phyloP scores from a whole-genome alignment of 2,888 invertebrate species.

The Andrena fulva region DNA sequence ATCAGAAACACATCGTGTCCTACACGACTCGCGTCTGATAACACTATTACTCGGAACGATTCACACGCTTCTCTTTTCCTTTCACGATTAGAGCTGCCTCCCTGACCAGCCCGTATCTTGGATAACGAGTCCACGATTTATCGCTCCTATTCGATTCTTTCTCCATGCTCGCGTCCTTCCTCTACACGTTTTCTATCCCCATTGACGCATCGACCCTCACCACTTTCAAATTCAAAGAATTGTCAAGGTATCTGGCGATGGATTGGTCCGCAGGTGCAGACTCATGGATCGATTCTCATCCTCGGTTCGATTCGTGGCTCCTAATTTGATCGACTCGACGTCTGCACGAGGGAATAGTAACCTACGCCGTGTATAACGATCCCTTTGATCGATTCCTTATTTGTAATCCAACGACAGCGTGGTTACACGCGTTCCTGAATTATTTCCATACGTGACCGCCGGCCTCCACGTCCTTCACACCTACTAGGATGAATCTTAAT shows the following conservation, averaged over 20 bases:
- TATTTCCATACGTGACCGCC: slow-evolving; percentile 45
- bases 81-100: slow-evolving; percentile 69
- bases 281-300: too few species aligned
- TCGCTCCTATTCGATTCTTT: slow-evolving; percentile 22
- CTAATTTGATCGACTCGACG: too few species aligned
- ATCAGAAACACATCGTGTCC: slow-evolving; percentile 84
- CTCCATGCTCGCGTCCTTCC: too few species aligned
- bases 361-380: slow-evolving; percentile 48
- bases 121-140: slow-evolving; percentile 47
- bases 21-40: slow-evolving; percentile 81
- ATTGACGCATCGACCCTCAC: too few species aligned
- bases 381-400: slow-evolving; percentile 52
- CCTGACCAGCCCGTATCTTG: slow-evolving; percentile 37
- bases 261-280: too few species aligned
- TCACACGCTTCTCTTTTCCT: slow-evolving; percentile 76
- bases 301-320: too few species aligned
- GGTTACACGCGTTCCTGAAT: slow-evolving; percentile 44
- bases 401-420: slow-evolving; percentile 49
- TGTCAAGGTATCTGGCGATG: too few species aligned
- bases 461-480: slow-evolving; percentile 45
- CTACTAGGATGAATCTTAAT: slow-evolving; percentile 41
- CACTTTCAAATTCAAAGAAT: too few species aligned
- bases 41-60: slow-evolving; percentile 79
- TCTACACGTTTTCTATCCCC: too few species aligned
- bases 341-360: not conserved